Conservation (phyloP, 2,797 vertebrate genomes). For the Pangasius larnaudii region DNA sequence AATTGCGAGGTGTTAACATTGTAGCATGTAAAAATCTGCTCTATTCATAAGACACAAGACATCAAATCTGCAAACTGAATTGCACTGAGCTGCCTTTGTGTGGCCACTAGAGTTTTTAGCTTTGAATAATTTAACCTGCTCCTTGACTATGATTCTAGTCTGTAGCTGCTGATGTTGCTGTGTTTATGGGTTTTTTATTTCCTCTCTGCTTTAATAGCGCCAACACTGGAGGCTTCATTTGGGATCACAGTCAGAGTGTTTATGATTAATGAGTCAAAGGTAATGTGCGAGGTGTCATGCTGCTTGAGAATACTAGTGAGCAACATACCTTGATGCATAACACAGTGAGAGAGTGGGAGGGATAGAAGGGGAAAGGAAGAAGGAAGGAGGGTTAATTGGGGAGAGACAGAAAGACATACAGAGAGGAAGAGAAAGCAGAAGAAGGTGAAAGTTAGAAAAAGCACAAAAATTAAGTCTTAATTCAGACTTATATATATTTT, state of each 20-base stretch:
- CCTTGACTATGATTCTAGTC: slow-evolving; percentile 35
- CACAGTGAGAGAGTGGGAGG: neutral
- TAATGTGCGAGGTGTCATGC: slow-evolving; percentile 31
- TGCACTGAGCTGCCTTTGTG: neutral
- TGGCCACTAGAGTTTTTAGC: neutral
- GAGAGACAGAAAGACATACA: neutral
- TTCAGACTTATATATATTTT: neutral
- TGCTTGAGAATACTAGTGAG: slow-evolving; percentile 33
- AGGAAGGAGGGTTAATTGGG: neutral
- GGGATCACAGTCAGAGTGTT: slow-evolving; percentile 33
- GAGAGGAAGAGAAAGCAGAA: neutral
- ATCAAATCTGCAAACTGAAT: neutral
- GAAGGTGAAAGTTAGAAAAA: too few species aligned
- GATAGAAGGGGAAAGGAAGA: neutral
- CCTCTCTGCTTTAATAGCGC: neutral
- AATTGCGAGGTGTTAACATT: neutral
- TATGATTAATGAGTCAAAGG: slow-evolving; percentile 49
- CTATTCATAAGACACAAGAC: neutral
- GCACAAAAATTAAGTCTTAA: neutral
- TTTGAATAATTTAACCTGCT: slow-evolving; percentile 53
- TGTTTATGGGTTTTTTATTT: neutral
- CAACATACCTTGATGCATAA: slow-evolving; percentile 13
- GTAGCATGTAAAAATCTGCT: neutral
- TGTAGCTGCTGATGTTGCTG: slow-evolving; percentile 28
- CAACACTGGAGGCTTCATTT: slow-evolving; percentile 50